A percentile compares a stretch with the other conserved stretches of the same genome.
Conservation (phyloP, 2,888 invertebrate species). For the Pterostichus niger region DNA sequence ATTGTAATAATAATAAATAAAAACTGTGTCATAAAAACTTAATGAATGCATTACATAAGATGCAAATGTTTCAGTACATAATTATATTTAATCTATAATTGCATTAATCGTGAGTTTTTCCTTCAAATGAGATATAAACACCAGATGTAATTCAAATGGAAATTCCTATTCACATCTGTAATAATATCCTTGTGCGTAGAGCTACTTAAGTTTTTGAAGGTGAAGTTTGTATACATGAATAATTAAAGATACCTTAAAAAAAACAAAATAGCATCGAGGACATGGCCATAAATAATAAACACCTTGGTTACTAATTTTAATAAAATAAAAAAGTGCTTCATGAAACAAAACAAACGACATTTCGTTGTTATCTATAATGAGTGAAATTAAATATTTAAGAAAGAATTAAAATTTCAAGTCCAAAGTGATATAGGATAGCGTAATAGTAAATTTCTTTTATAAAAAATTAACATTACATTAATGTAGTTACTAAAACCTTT, state of each 20-base stretch:
- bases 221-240: slow-evolving; percentile 53
- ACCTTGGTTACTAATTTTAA: slow-evolving; percentile 13
- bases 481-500: no score
- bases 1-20: no score
- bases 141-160: slow-evolving; percentile 22
- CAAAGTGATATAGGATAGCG: no score
- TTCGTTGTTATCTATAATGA: no score
- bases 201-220: slow-evolving; percentile 41
- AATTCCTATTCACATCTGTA: slow-evolving; percentile 22
- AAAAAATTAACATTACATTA: no score
- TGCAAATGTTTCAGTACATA: no score
- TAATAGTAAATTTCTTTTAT: background rate
- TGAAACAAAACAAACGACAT: background rate
- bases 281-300: slow-evolving; percentile 60
- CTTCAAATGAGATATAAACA: background rate
- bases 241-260: slow-evolving; percentile 54
- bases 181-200: slow-evolving; percentile 43
- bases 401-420: background rate
- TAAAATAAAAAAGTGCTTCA: slow-evolving; percentile 9
- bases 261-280: slow-evolving; percentile 52
- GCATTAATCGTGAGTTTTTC: background rate
- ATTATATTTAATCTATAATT: no score
- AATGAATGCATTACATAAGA: no score
- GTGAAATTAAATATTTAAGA: slow-evolving; percentile 4
- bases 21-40: no score